Conservation (phyloP, 1,140 invertebrate species). For the Chelonus insularis region DNA sequence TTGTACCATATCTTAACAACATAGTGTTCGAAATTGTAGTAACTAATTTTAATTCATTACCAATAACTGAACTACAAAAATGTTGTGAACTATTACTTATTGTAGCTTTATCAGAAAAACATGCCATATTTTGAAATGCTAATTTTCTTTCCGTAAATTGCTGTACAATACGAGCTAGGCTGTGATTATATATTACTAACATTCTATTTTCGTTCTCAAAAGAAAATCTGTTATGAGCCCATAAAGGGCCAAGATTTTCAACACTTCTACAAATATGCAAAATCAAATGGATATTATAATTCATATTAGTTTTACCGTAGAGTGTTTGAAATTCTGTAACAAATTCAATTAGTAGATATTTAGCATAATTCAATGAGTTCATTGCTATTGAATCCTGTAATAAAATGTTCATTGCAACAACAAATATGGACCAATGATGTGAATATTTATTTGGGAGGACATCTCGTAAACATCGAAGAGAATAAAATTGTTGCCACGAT, state of each 20-base stretch:
- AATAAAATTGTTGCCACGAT: constrained; percentile 19
- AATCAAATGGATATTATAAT: constrained; percentile 18
- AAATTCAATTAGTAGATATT: not conserved
- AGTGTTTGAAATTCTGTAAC: constrained; percentile 1
- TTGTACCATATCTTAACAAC: no score
- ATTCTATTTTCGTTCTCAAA: constrained; percentile 24
- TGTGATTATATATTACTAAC: no score
- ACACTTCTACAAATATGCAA: constrained; percentile 9
- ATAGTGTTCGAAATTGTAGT: no score
- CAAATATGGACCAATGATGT: constrained; percentile 15
- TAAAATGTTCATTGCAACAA: constrained; percentile 10
- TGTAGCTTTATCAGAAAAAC: no score
- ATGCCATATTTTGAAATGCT: no score
- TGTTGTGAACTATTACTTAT: no score
- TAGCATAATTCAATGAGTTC: not conserved
- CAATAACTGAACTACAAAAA: no score
- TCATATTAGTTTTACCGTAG: constrained; percentile 17
- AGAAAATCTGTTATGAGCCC: constrained; percentile 8
- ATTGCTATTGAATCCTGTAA: constrained; percentile 3
- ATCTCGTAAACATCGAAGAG: constrained; percentile 10
- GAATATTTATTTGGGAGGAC: constrained; percentile 18
- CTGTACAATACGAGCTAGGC: no score
- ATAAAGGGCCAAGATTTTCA: constrained; percentile 11
- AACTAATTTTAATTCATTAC: no score
- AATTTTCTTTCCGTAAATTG: no score